Evolutionary conservation across 2,888 invertebrate species (phyloP).

Genomic region (Heliothis peltigera): DNA sequence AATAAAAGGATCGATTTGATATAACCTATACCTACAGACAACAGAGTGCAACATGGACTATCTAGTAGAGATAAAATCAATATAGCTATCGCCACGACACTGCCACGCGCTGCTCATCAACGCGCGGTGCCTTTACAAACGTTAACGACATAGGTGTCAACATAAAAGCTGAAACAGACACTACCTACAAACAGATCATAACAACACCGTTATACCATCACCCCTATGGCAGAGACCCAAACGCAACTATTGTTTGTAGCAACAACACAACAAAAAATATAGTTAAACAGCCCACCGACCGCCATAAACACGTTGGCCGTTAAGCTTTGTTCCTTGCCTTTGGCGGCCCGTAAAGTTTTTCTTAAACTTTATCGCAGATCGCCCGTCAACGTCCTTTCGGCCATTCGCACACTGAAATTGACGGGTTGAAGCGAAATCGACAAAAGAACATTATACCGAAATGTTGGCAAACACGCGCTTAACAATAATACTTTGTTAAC

Average conservation of each 20-base stretch:
- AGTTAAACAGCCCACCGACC: slow-evolving; percentile 73
- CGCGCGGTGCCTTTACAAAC: slow-evolving; percentile 18
- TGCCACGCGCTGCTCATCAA: slow-evolving; percentile 29
- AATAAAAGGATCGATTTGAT: not conserved
- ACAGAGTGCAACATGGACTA: not conserved
- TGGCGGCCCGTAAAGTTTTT: slow-evolving; percentile 83
- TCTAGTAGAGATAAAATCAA: slow-evolving; percentile 5
- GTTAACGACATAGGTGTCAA: slow-evolving; percentile 21
- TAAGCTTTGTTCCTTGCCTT: slow-evolving; percentile 80
- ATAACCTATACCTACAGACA: not conserved
- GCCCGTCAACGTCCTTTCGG: slow-evolving; percentile 64
- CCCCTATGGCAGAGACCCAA: slow-evolving; percentile 40
- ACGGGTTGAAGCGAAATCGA: slow-evolving; percentile 76
- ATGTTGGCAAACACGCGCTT: slow-evolving; percentile 78
- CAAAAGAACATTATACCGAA: slow-evolving; percentile 75
- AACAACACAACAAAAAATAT: slow-evolving; percentile 69
- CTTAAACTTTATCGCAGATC: slow-evolving; percentile 70
- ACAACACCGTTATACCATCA: slow-evolving; percentile 69
- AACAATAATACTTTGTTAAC: slow-evolving; percentile 76
- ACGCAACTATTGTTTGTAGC: slow-evolving; percentile 67
- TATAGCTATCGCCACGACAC: slow-evolving; percentile 9
- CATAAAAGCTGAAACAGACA: slow-evolving; percentile 31
- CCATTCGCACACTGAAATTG: slow-evolving; percentile 73
- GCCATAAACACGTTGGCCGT: slow-evolving; percentile 80
- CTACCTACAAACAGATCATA: slow-evolving; percentile 47